Percentiles rank a stretch among this genome's conserved stretches.
phyloP scores from a whole-genome alignment of 2,113 vertebrate species.

The Saguinus midas region DNA sequence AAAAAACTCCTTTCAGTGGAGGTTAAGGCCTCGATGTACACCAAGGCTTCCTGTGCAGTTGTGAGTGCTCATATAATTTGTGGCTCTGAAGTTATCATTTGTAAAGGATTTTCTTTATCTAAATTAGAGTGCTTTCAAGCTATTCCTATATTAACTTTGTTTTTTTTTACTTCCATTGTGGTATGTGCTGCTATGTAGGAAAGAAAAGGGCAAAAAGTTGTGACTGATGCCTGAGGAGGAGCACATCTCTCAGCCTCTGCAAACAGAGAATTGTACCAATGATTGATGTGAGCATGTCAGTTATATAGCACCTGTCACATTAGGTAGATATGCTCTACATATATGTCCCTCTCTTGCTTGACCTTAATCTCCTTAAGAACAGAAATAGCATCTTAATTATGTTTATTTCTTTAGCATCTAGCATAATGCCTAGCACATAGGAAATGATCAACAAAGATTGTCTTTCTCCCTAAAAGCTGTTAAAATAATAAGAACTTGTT shows the following conservation, averaged over 20 bases:
- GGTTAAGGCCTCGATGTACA: not conserved
- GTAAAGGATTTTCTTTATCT: not conserved
- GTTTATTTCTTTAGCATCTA: not conserved
- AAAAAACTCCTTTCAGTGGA: not conserved
- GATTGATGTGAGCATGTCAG: not conserved
- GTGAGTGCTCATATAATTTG: not conserved
- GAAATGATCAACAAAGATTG: not conserved
- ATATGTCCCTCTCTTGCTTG: not conserved
- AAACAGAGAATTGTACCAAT: not conserved
- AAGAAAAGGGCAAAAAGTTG: not conserved
- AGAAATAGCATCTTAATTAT: not conserved
- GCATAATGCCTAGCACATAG: not conserved
- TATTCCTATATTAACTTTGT: not conserved
- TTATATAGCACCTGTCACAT: not conserved
- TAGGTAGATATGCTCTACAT: rapidly evolving
- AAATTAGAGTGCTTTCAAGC: not conserved
- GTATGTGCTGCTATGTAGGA: not conserved
- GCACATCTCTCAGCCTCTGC: not conserved
- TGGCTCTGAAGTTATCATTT: not conserved
- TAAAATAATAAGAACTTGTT: not conserved
- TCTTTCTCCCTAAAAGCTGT: not conserved
- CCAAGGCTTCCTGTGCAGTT: not conserved
- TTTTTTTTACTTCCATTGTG: not conserved
- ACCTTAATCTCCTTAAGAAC: not conserved
- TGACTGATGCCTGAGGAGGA: not conserved